These are phyloP conservation scores for Paracyprichromis sp. DNA, from an alignment of 2,113 vertebrate genomes.

Conservation along the genomic window DNA sequence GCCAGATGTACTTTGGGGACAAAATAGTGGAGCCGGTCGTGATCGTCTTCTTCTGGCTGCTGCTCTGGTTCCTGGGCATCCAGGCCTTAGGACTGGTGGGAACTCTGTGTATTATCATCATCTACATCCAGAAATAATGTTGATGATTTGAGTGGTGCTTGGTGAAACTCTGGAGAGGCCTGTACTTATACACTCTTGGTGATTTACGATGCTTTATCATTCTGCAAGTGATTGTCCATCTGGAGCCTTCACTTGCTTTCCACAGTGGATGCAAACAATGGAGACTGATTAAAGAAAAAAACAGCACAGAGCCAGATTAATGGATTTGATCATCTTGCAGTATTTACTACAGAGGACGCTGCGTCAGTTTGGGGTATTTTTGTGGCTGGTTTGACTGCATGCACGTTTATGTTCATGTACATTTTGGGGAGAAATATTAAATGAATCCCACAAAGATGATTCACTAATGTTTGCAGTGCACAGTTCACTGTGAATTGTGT, in stretches of 20 bases:
- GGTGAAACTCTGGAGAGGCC: background rate
- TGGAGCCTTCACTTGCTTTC: background rate
- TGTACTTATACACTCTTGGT: background rate
- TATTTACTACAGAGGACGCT: background rate
- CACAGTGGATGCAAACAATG: background rate
- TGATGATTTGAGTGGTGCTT: background rate
- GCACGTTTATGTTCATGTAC: background rate
- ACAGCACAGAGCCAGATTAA: background rate
- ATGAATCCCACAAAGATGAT: background rate
- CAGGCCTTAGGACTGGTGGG: conserved; percentile 92
- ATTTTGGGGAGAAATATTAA: background rate
- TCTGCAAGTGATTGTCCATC: background rate
- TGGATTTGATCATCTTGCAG: background rate
- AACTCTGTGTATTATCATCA: conserved; percentile 91
- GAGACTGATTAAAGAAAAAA: background rate
- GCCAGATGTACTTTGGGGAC: conserved; percentile 92
- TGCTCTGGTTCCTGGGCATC: conserved; percentile 94
- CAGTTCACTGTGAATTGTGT: background rate
- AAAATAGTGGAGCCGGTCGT: conserved; percentile 91
- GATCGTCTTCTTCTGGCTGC: conserved; percentile 87
- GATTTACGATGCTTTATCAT: background rate
- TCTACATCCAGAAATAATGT: conserved; percentile 88
- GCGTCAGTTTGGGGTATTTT: background rate
- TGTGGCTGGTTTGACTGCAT: background rate
- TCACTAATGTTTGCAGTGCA: background rate